These are phyloP conservation scores for Cotesia glomerata DNA, from an alignment of 1,140 invertebrate species.

Conservation along the genomic window DNA sequence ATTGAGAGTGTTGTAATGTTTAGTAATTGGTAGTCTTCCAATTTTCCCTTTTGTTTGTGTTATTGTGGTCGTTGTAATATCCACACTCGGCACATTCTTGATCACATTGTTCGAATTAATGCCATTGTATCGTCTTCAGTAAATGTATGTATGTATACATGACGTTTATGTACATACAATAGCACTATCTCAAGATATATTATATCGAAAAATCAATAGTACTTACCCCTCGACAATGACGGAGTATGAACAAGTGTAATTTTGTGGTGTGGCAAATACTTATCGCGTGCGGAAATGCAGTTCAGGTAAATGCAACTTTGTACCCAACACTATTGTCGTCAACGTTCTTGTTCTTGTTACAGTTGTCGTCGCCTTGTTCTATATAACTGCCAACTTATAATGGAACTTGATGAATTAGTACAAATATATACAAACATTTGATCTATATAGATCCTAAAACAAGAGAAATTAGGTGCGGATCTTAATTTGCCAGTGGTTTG, in stretches of 20 bases:
- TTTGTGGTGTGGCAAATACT: not conserved
- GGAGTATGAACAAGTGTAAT: not conserved
- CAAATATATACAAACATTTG: not conserved
- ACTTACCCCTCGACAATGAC: constrained; percentile 1
- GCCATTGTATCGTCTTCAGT: too few species aligned
- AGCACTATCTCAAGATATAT: too few species aligned
- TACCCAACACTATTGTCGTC: too few species aligned
- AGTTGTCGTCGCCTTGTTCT: not conserved
- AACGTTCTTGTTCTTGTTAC: too few species aligned
- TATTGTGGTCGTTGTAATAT: not conserved
- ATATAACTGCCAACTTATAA: not conserved
- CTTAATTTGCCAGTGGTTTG: constrained; percentile 26
- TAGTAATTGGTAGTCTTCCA: not conserved
- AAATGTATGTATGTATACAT: too few species aligned
- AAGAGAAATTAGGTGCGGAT: constrained; percentile 20
- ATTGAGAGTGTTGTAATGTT: not conserved
- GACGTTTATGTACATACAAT: too few species aligned
- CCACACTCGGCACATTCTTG: too few species aligned
- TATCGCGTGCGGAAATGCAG: not conserved
- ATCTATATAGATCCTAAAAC: not conserved
- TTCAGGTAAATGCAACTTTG: not conserved
- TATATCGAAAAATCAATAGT: not conserved
- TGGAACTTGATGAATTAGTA: not conserved
- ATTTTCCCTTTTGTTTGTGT: not conserved
- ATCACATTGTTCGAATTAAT: too few species aligned